Percentiles rank a stretch among this genome's conserved stretches.
Evolutionary conservation across 2,113 vertebrate species (phyloP).

Genomic region (Poeciliopsis retropinna): DNA sequence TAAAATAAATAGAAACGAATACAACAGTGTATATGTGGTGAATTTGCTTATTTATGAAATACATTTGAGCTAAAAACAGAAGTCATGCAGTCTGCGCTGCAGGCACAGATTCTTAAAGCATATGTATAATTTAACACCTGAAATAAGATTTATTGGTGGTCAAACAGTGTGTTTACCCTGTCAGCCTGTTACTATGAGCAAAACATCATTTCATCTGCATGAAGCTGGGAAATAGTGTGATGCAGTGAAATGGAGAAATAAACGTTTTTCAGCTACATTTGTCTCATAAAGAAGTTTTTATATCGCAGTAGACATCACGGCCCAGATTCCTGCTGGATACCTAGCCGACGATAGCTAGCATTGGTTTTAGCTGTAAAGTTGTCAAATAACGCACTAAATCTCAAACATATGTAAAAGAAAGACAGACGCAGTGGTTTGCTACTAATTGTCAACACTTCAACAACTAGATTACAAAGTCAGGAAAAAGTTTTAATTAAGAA

Average conservation of each 20-base stretch:
- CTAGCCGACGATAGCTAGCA: too few relatives aligned
- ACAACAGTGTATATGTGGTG: too few relatives aligned
- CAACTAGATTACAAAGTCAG: too few relatives aligned
- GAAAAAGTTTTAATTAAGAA: too few relatives aligned
- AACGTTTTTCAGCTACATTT: background rate
- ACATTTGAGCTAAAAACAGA: background rate
- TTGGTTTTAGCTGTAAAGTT: too few relatives aligned
- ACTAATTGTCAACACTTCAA: too few relatives aligned
- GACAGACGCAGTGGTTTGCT: too few relatives aligned
- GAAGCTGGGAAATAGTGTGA: background rate
- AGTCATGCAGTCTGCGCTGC: background rate
- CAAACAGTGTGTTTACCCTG: background rate
- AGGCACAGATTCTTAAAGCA: background rate
- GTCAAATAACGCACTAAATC: too few relatives aligned
- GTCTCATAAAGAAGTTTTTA: background rate
- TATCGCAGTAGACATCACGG: too few relatives aligned
- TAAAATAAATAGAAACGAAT: too few relatives aligned
- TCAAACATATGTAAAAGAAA: too few relatives aligned
- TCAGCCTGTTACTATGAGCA: background rate
- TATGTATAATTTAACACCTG: background rate
- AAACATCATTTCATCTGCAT: background rate
- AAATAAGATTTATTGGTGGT: background rate
- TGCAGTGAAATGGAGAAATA: background rate
- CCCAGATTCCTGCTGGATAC: too few relatives aligned
- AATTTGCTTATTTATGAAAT: background rate